Base-by-base conservation (phyloP, 2,797 vertebrate species). In the Coendou prehensilis region DNA sequence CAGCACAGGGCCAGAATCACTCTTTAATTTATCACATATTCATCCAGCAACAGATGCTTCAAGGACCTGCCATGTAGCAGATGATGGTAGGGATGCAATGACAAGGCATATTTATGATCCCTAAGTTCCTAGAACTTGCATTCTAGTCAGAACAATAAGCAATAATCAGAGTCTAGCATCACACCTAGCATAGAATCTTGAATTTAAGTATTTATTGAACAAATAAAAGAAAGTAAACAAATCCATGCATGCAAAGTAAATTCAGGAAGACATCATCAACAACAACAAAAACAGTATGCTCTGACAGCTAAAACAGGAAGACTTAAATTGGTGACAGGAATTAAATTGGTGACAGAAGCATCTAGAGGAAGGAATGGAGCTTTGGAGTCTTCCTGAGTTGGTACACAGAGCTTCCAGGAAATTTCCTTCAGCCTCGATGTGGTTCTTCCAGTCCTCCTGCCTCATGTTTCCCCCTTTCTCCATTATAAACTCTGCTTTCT, bases 21-120 rank as follows among this genome's bases (percentile, higher is more conserved):
- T 80, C 20, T 9, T 33, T 7, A 30, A 14, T 18, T 41, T 14
- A 56, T 47, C 23, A 0, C 33, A 3, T 3, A 18, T 28, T 75
- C 11, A 5, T 57, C n/a, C 80, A 82, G 37, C 47, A 59, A 8
- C 41, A 30, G 33, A 2, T 9, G 23, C 5, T 8, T 17, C 0
- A 0, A 80, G 78, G 33, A 17, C 37, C 26, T 15, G 3, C 18
- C 20, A 0, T 0, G 10, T 13, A 63, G 30, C 22, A 18, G 50
- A 23, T 23, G 7, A 47, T 5, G 8, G 15, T 11, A 28, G 14
- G 7, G 73, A 61, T 5, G 14, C 6, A 3, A 10, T 1, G 8
- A 52, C 15, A 75, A 56, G 9, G 50, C 1, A 0, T 3, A 52
- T 10, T 4, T 33, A 7, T 5, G 15, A 20, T 14, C 37, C n/a